Evolutionary conservation across 2,888 invertebrate species (phyloP), one percentile per base, ranked within the genome.

Genomic region (Tetanocera ferruginea): DNA sequence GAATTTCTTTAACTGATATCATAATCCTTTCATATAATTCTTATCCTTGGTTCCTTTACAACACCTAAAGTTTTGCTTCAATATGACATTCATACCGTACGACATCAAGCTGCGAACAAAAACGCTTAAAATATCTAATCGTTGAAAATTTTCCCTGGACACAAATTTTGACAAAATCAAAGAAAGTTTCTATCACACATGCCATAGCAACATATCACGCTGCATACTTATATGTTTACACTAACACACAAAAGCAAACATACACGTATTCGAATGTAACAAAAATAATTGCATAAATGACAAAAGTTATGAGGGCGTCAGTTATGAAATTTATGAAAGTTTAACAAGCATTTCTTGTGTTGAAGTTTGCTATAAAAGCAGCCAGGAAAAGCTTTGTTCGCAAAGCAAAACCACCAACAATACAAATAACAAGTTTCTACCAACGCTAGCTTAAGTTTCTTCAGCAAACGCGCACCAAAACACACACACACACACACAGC

Each of bases 211-310:
- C 49, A 67, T 17, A 9, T 3, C 8, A 11, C 3, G 4, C n/a
- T 19, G 19, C 34, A 23, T 31, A n/a, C n/a, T n/a, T n/a, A n/a
- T 14, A 25, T 17, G 19, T 34, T 31, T n/a, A 43, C 43, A 67
- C 31, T n/a, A n/a, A n/a, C 49, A 31, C 34, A 67, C 49, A 43
- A 11, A 67, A 9, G 8, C 11, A 67, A 19, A 11, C 67, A 67
- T 11, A 43, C 17, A 66, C 67, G 5, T 8, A 67, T 31, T 67
- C 34, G 17, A 67, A 67, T 17, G 43, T 31, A 72, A 72, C 57
- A 57, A 72, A 57, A 72, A 74, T 74, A 62, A 74, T 74, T 74
- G 74, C 62, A 62, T 74, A 64, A 73, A 74, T 74, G 74, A 51
- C 49, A 55, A 64, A 74, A 74, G 74, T 74, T 74, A 60, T 62